Evolutionary conservation across 2,113 vertebrate genomes (phyloP).

Genomic region (Psittacula cyanocephala): DNA sequence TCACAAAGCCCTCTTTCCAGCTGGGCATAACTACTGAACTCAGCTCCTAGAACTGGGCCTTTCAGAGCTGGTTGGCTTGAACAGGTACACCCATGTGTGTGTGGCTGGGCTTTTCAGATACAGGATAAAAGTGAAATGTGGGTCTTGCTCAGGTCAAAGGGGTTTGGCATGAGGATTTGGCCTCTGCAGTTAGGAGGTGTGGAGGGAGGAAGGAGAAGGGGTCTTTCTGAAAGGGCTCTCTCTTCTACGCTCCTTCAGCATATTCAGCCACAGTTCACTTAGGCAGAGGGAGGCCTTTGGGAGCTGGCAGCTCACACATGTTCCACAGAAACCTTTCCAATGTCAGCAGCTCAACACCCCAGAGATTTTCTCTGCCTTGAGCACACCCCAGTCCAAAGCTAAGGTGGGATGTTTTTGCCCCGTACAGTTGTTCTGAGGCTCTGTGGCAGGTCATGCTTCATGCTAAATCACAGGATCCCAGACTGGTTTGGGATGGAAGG

Average conservation of each 20-base stretch:
- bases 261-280: not conserved
- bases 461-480: not conserved
- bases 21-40: not conserved
- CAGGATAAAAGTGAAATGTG: not conserved
- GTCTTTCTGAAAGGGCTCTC: not conserved
- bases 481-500: not conserved
- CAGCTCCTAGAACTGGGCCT: not conserved
- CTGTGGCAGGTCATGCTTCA: not conserved
- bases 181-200: not conserved
- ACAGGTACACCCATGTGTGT: fast-evolving
- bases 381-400: not conserved
- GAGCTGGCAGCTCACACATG: not conserved
- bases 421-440: fast-evolving
- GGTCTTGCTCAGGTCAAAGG: not conserved
- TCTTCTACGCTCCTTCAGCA: not conserved
- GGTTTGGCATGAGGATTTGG: not conserved
- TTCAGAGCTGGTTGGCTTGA: not conserved
- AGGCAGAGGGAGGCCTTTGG: not conserved
- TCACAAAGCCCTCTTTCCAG: not conserved
- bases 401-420: not conserved
- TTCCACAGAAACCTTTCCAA: not conserved
- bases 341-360: not conserved
- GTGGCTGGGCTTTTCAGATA: not conserved
- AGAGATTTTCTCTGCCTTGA: not conserved
- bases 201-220: not conserved